Evolutionary conservation across 2,888 invertebrate genomes (phyloP), one percentile per base, ranked within the genome.

Genomic region (Lithophane socia): DNA sequence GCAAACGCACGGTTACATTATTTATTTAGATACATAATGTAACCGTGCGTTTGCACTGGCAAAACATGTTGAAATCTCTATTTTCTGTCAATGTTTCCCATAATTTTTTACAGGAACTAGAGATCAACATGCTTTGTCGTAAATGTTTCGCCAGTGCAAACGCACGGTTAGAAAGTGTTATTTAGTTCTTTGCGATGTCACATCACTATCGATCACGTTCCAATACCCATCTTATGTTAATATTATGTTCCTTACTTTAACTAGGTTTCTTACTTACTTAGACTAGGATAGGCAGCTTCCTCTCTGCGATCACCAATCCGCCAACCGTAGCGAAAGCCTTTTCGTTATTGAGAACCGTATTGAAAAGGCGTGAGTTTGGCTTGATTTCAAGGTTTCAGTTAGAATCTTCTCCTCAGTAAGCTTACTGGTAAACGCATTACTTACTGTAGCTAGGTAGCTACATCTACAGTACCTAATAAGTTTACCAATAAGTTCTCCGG

Each of bases 241-340:
- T 56, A 21, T 47, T 47, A 5, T 56, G n/a, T 12, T 56, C n/a
- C 56, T n/a, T 56, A 56, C n/a, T 12, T 37, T 37, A 56, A 5
- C n/a, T 56, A 56, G 0, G 4, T 47, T 16, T 24, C 16, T 18
- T 16, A 29, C 29, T 29, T 29, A 37, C 0, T 4, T 37, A 37
- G 37, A 29, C 42, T 16, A 64, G 13, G n/a, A 64, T n/a, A 65
- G 10, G 44, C 18, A 65, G n/a, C 10, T 10, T 61, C 29, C 9
- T 12, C 18, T 47, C 47, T 47, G 47, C 63, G n/a, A 49, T 71
- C 49, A 49, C 47, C n/a, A 64, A 71, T 65, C 29, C n/a, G 16
- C 21, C 16, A 29, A 60, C 9, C 29, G 21, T 61, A 61, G 58
- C 24, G 24, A 21, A 49, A 21, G 13, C 21, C 8, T 54, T 10